These are phyloP conservation scores for Bombus fervidus DNA, from an alignment of 1,140 invertebrate genomes.

Conservation along the genomic window DNA sequence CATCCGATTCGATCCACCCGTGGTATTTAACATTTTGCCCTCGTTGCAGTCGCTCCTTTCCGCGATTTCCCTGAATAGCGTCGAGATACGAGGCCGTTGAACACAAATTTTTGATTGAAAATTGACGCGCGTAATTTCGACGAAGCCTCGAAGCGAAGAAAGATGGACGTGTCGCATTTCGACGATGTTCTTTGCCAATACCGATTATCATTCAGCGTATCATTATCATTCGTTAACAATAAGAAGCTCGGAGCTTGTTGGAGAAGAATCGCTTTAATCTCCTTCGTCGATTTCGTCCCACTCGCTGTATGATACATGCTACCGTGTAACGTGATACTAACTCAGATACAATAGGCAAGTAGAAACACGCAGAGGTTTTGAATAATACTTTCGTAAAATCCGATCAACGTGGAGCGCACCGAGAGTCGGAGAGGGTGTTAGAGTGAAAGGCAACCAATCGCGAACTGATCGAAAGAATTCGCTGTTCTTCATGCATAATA, in stretches of 20 bases:
- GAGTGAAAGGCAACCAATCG: neutral
- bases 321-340: neutral
- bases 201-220: neutral
- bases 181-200: neutral
- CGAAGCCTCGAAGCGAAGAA: neutral
- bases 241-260: neutral
- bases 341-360: neutral
- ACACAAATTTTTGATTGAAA: neutral
- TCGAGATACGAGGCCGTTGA: neutral
- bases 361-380: neutral
- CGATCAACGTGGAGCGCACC: neutral
- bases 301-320: neutral
- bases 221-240: neutral
- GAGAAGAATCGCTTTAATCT: neutral
- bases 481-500: conserved; percentile 35
- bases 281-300: neutral
- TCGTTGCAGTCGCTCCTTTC: neutral
- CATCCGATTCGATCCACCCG: neutral
- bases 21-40: neutral
- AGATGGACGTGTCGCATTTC: too few relatives aligned
- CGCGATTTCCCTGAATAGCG: neutral
- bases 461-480: neutral
- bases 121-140: neutral
- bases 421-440: neutral
- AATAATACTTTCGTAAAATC: neutral